A percentile compares a stretch with the other conserved stretches of the same genome.
phyloP scores from a whole-genome alignment of 2,113 vertebrate species.

The Oncorhynchus mykiss region DNA sequence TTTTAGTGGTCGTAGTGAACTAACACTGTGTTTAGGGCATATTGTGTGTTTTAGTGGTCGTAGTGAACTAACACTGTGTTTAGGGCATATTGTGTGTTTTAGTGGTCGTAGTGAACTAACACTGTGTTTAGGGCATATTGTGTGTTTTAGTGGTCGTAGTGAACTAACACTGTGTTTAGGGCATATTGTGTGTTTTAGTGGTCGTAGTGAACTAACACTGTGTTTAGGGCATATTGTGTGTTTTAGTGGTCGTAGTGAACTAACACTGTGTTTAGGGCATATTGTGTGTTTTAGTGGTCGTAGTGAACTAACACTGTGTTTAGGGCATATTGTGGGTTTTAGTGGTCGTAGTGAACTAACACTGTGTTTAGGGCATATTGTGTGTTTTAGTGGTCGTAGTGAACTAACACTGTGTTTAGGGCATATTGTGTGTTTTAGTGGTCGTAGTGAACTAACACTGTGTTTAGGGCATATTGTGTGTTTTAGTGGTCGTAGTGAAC shows the following conservation, averaged over 20 bases:
- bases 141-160: no score
- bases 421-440: not conserved
- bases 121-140: not conserved
- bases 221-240: not conserved
- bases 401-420: not conserved
- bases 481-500: not conserved
- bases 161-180: not conserved
- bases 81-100: not conserved
- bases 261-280: not conserved
- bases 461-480: not conserved
- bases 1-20: not conserved
- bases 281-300: no score
- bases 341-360: not conserved
- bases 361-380: not conserved
- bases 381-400: no score
- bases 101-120: not conserved
- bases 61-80: not conserved
- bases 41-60: no score
- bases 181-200: not conserved
- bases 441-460: not conserved
- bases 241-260: not conserved
- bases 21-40: not conserved
- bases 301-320: not conserved
- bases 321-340: not conserved
- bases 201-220: not conserved